Conservation (phyloP, 2,888 invertebrate species). For the Hypsopygia costalis region DNA sequence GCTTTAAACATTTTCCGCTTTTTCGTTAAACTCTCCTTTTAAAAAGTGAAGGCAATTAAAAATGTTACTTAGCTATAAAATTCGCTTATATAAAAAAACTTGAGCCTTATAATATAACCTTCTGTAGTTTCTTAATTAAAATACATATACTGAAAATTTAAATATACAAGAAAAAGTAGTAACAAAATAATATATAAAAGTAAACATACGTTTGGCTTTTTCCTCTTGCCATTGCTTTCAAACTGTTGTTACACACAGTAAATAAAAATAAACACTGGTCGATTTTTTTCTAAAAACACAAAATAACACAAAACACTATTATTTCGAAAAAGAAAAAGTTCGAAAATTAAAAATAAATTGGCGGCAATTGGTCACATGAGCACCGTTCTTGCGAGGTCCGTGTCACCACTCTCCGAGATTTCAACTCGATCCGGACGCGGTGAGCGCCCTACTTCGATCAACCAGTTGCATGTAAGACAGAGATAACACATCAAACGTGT, state of each 20-base stretch:
- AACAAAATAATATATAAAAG: constrained; percentile 22
- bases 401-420: constrained; percentile 72
- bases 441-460: constrained; percentile 73
- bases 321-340: constrained; percentile 44
- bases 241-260: constrained; percentile 32
- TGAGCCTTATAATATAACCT: too few species aligned
- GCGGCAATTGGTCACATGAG: constrained; percentile 72
- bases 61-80: too few species aligned
- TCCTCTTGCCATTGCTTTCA: constrained; percentile 56
- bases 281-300: constrained; percentile 43
- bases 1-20: too few species aligned
- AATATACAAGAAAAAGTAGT: too few species aligned
- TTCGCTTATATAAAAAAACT: too few species aligned
- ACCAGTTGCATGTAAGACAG: constrained; percentile 64
- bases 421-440: constrained; percentile 63
- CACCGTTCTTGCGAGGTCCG: constrained; percentile 70
- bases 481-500: constrained; percentile 39
- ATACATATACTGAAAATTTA: too few species aligned
- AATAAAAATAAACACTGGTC: constrained; percentile 32
- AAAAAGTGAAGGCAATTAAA: too few species aligned
- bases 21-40: too few species aligned
- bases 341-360: constrained; percentile 42
- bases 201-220: constrained; percentile 60
- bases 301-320: constrained; percentile 26
- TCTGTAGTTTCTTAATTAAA: too few species aligned